A percentile compares a stretch with the other conserved stretches of the same genome.
These are phyloP conservation scores for Brachionus rubens DNA, from an alignment of 1,140 invertebrate species.

Conservation along the genomic window DNA sequence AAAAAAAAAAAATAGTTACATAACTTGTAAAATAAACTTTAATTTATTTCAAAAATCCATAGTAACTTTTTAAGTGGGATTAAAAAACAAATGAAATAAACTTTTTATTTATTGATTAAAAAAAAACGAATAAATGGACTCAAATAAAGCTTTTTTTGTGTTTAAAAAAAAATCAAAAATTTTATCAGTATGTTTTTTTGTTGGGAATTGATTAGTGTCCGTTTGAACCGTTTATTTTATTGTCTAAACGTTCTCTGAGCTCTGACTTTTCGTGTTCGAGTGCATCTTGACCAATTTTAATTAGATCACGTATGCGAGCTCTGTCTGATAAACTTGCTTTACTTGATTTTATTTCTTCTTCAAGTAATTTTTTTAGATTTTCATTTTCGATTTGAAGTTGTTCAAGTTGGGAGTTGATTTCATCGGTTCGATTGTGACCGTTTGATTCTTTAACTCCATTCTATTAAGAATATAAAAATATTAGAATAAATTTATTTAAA, in stretches of 20 bases:
- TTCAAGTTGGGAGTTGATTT: background rate
- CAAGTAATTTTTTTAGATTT: conserved; percentile 6
- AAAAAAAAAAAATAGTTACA: background rate
- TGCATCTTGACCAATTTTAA: conserved; percentile 40
- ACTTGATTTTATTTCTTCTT: conserved; percentile 41
- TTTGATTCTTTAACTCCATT: background rate
- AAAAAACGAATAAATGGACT: too few relatives aligned
- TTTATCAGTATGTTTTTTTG: background rate
- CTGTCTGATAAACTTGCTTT: conserved; percentile 10
- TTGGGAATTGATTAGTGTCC: background rate
- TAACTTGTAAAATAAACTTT: background rate
- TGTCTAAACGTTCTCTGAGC: background rate
- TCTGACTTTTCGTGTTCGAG: conserved; percentile 33
- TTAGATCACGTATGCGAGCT: conserved; percentile 26
- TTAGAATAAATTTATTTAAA: background rate
- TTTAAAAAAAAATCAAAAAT: conserved; percentile 23
- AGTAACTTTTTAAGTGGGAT: too few relatives aligned
- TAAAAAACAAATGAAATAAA: too few relatives aligned
- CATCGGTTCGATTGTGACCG: background rate
- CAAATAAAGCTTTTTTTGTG: background rate
- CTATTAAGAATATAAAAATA: background rate
- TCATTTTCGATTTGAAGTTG: conserved; percentile 9
- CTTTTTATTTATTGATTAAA: too few relatives aligned
- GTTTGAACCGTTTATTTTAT: conserved; percentile 15
- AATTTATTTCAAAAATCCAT: too few relatives aligned